These are phyloP conservation scores for Nomada ruficornis DNA, from an alignment of 2,888 invertebrate species.

Conservation along the genomic window DNA sequence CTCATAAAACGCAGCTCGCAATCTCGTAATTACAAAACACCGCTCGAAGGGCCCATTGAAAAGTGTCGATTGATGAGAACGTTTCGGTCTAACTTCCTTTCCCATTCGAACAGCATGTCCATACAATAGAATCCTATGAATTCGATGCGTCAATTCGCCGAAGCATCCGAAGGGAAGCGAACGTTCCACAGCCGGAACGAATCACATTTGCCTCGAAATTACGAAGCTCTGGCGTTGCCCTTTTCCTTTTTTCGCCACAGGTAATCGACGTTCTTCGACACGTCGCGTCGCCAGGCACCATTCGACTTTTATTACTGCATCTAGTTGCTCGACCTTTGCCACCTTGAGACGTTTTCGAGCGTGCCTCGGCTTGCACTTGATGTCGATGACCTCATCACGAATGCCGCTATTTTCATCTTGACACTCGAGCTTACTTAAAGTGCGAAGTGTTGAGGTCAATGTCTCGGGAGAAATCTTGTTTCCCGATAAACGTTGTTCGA, in stretches of 20 bases:
- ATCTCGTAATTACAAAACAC: slow-evolving; percentile 48
- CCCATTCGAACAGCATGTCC: not conserved
- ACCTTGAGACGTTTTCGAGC: slow-evolving; percentile 49
- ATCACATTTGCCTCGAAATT: not conserved
- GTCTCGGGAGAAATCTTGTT: slow-evolving; percentile 40
- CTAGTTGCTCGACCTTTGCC: slow-evolving; percentile 52
- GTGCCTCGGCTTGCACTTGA: slow-evolving; percentile 33
- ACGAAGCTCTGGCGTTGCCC: too few relatives aligned
- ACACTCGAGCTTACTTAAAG: slow-evolving; percentile 50
- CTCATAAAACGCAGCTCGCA: slow-evolving; percentile 52
- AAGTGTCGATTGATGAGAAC: slow-evolving; percentile 7
- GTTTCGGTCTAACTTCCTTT: not conserved
- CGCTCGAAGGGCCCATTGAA: slow-evolving; percentile 1
- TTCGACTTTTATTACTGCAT: slow-evolving; percentile 39
- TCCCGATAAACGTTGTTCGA: not conserved
- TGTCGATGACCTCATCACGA: slow-evolving; percentile 59
- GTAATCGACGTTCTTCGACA: slow-evolving; percentile 9
- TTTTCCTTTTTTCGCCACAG: not conserved
- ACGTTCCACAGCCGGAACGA: not conserved
- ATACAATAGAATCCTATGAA: not conserved
- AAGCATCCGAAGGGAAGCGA: not conserved
- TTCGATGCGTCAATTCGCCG: too few relatives aligned
- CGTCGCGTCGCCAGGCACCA: slow-evolving; percentile 26
- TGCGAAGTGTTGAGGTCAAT: slow-evolving; percentile 42
- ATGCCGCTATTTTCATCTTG: slow-evolving; percentile 58